Conservation (phyloP, 2,797 vertebrate species). For the Onychomys arenicola region DNA sequence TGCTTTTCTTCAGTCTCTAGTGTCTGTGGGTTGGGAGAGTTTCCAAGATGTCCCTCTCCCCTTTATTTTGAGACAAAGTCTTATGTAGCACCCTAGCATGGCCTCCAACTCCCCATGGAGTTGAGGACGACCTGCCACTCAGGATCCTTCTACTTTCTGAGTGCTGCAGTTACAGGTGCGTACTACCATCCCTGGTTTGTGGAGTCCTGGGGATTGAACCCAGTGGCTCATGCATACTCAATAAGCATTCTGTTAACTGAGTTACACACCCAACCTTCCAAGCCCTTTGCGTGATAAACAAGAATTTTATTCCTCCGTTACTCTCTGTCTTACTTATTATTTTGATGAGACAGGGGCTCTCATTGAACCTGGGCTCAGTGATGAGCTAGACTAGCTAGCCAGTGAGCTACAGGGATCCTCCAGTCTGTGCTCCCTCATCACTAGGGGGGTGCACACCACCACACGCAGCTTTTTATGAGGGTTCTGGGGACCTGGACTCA, state of each 20-base stretch:
- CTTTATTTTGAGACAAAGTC: not conserved
- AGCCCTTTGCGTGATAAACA: not conserved
- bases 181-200: too few species aligned
- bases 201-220: not conserved
- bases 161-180: not conserved
- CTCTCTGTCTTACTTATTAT: not conserved
- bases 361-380: not conserved
- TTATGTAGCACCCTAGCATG: not conserved
- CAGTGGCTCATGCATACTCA: not conserved
- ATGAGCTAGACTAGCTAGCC: not conserved
- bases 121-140: not conserved
- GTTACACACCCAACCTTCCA: not conserved
- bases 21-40: not conserved
- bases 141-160: not conserved
- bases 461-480: not conserved
- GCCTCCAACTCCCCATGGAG: not conserved
- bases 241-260: not conserved
- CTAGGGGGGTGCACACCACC: not conserved
- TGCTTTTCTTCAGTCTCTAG: not conserved
- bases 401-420: not conserved
- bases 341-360: not conserved
- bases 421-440: not conserved
- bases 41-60: not conserved
- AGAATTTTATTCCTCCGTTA: not conserved
- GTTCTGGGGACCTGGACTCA: not conserved